Conservation (phyloP, 1,140 invertebrate genomes). For the Anoplolepis gracilipes region DNA sequence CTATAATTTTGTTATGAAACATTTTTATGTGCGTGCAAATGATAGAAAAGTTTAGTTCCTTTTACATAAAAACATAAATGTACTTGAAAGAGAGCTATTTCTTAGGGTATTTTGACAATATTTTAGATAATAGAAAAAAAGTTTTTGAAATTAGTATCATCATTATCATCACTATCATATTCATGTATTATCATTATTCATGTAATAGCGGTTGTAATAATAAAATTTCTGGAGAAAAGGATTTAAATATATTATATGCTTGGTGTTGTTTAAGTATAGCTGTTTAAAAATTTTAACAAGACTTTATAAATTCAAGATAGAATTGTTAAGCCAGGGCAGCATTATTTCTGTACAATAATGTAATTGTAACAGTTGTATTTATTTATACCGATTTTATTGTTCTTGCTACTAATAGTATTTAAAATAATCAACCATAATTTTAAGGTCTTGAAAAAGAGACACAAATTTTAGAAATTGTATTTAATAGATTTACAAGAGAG, state of each 20-base stretch:
- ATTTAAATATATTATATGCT: too few relatives aligned
- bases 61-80: not conserved
- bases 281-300: too few relatives aligned
- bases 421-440: not conserved
- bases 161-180: too few relatives aligned
- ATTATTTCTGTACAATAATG: not conserved
- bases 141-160: too few relatives aligned
- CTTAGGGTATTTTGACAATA: conserved; percentile 12
- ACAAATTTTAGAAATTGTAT: not conserved
- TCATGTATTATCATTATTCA: too few relatives aligned
- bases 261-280: too few relatives aligned
- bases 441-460: not conserved
- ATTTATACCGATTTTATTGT: not conserved
- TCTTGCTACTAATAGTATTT: not conserved
- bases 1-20: not conserved
- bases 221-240: too few relatives aligned
- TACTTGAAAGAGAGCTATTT: conserved; percentile 1
- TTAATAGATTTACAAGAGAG: not conserved
- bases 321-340: too few relatives aligned
- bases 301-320: too few relatives aligned
- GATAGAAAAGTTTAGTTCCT: not conserved
- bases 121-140: not conserved
- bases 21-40: not conserved
- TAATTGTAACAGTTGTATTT: not conserved
- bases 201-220: not conserved